These are phyloP conservation scores for Idris sp. DNA, from an alignment of 1,140 invertebrate genomes.

Conservation along the genomic window DNA sequence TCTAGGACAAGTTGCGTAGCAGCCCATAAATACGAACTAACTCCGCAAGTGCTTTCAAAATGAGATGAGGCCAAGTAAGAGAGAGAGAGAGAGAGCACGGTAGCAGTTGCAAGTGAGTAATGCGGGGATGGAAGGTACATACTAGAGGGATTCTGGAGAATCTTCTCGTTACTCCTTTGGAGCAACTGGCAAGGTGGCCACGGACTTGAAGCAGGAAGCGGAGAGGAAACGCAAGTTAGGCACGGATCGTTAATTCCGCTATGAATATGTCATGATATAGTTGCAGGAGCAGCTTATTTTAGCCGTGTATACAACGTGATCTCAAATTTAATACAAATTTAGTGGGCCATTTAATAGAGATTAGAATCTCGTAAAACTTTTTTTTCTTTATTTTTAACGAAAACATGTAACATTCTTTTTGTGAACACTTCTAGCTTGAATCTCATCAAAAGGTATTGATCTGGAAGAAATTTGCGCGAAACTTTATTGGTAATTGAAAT, in stretches of 20 bases:
- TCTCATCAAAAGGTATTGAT: no score
- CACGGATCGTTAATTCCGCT: conserved; percentile 72
- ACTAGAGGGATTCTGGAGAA: conserved; percentile 55
- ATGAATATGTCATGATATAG: conserved; percentile 70
- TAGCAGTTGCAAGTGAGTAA: conserved; percentile 59
- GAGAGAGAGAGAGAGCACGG: conserved; percentile 37
- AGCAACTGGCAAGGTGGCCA: background rate
- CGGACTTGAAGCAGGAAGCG: conserved; percentile 18
- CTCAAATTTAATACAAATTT: conserved; percentile 29
- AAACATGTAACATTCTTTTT: no score
- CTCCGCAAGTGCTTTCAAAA: conserved; percentile 61
- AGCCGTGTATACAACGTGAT: conserved; percentile 13
- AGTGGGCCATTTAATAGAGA: conserved; percentile 17
- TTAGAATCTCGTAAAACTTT: conserved; percentile 8
- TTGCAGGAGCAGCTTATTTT: conserved; percentile 48
- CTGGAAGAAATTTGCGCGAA: no score
- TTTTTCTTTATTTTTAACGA: no score
- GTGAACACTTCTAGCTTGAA: background rate
- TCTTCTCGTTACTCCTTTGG: conserved; percentile 52
- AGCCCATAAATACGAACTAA: conserved; percentile 67
- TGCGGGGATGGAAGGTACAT: conserved; percentile 47
- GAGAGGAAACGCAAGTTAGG: conserved; percentile 61
- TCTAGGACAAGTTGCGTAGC: conserved; percentile 48
- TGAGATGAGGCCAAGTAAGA: conserved; percentile 53
- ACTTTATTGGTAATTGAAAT: no score